Conservation (phyloP, 2,888 invertebrate species). For the Cosmorhoe ocellata region DNA sequence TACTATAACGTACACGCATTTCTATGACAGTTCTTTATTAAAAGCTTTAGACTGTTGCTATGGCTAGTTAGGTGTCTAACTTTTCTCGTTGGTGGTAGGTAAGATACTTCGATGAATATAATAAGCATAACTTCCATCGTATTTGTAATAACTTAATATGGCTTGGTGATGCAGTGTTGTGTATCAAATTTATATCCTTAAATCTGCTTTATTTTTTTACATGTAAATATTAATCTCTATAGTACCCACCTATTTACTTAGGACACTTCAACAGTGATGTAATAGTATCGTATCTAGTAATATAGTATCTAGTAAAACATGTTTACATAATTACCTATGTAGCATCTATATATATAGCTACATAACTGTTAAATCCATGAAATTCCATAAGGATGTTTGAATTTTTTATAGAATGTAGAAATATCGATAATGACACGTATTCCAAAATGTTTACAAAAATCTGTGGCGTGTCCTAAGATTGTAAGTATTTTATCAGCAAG, state of each 20-base stretch:
- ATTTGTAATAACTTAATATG: conserved; percentile 2
- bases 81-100: not conserved
- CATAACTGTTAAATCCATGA: conserved; percentile 1
- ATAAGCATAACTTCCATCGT: not conserved
- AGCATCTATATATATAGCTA: too few relatives aligned
- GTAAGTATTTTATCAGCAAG: conserved; percentile 38
- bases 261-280: too few relatives aligned
- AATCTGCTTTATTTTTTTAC: conserved; percentile 20
- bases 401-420: too few relatives aligned
- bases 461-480: conserved; percentile 19
- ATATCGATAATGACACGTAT: not conserved
- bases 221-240: conserved; percentile 12
- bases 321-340: too few relatives aligned
- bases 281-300: too few relatives aligned
- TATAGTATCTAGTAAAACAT: too few relatives aligned
- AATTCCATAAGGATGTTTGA: not conserved
- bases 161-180: conserved; percentile 8
- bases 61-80: too few relatives aligned
- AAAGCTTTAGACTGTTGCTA: too few relatives aligned
- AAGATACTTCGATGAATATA: too few relatives aligned
- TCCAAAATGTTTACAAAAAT: conserved; percentile 1
- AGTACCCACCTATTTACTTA: not conserved
- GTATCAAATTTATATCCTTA: not conserved
- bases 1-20: not conserved
- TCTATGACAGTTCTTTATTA: too few relatives aligned